Percentiles rank a stretch among this genome's conserved stretches.
phyloP scores from a whole-genome alignment of 2,888 invertebrate genomes.

The Phyto melanocephala region DNA sequence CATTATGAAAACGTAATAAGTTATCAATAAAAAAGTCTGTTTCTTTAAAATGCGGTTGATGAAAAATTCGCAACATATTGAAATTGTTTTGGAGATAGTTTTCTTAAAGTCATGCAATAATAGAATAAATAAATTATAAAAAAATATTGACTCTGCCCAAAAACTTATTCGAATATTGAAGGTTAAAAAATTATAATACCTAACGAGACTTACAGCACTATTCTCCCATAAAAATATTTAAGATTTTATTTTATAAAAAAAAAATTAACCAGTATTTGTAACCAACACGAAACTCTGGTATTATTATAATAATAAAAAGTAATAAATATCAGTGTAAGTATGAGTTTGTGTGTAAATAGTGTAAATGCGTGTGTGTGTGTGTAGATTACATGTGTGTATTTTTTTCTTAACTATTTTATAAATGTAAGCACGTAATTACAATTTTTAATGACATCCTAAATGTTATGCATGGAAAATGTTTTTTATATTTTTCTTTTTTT shows the following conservation, averaged over 20 bases:
- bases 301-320: conserved; percentile 37
- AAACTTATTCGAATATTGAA: no score
- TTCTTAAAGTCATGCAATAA: no score
- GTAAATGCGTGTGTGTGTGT: not conserved
- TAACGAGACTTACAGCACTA: not conserved
- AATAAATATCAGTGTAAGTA: not conserved
- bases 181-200: no score
- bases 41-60: no score
- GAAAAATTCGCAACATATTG: no score
- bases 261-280: conserved; percentile 7
- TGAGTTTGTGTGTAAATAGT: not conserved
- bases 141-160: no score
- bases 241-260: not conserved
- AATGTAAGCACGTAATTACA: conserved; percentile 65
- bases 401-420: conserved; percentile 59
- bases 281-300: conserved; percentile 19
- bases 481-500: conserved; percentile 55
- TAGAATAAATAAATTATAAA: no score
- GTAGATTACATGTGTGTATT: not conserved
- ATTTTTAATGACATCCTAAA: conserved; percentile 66
- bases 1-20: no score
- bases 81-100: no score
- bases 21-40: no score
- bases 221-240: not conserved
- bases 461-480: conserved; percentile 64